Evolutionary conservation across 2,888 invertebrate genomes (phyloP).

Genomic region (Xestoiulus laeticollis): DNA sequence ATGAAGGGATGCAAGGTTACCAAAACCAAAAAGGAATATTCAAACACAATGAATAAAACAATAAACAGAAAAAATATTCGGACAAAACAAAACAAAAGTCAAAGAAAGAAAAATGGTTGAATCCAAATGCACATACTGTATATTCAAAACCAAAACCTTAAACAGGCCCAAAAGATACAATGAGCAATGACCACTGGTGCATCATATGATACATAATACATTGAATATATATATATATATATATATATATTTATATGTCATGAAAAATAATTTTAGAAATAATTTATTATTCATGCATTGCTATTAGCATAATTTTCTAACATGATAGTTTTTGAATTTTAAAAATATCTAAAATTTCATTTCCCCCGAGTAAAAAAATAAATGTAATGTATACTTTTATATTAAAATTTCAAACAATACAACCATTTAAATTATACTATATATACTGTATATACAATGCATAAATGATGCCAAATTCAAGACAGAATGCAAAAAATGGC

Average conservation of each 20-base stretch:
- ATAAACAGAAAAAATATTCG: not conserved
- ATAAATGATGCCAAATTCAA: not conserved
- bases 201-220: not conserved
- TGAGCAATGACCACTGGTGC: not conserved
- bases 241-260: not conserved
- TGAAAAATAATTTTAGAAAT: not conserved
- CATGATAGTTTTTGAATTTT: not conserved
- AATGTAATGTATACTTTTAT: not conserved
- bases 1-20: not conserved
- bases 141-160: not conserved
- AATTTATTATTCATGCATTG: not conserved
- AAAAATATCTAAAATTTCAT: conserved; percentile 2
- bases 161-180: not conserved
- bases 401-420: not conserved
- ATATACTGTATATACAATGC: conserved; percentile 10
- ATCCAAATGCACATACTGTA: not conserved
- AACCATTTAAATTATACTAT: conserved; percentile 35
- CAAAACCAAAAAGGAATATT: not conserved
- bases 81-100: not conserved
- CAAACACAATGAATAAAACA: not conserved
- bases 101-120: not conserved
- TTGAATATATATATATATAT: not conserved
- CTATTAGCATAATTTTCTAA: not conserved
- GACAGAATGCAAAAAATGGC: not conserved
- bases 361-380: not conserved